A percentile compares a stretch with the other conserved stretches of the same genome.
Conservation (phyloP, 2,888 invertebrate species). For the Stictocephala bisonia region DNA sequence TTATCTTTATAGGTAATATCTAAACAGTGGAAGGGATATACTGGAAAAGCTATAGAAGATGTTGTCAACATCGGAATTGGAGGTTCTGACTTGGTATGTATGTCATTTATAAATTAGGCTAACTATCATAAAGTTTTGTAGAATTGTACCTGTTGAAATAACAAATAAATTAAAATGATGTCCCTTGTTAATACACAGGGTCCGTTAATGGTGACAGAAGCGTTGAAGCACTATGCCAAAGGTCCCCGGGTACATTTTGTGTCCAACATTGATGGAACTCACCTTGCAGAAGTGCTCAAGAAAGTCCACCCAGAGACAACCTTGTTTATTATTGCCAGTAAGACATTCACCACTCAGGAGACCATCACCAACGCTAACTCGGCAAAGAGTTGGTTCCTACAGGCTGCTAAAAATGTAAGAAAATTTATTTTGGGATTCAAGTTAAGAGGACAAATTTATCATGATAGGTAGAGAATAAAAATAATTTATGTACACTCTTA, state of each 20-base stretch:
- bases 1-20: slow-evolving; percentile 64
- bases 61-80: slow-evolving; percentile 99
- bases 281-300: slow-evolving; percentile 93
- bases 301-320: slow-evolving; percentile 92
- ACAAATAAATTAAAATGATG: no score
- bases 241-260: slow-evolving; percentile 95
- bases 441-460: no score
- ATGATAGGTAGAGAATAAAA: no score
- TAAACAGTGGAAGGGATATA: slow-evolving; percentile 77
- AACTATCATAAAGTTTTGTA: no score
- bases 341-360: slow-evolving; percentile 99
- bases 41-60: slow-evolving; percentile 95
- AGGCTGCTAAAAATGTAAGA: slow-evolving; percentile 85
- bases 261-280: slow-evolving; percentile 99
- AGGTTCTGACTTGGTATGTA: slow-evolving; percentile 88
- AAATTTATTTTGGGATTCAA: slow-evolving; percentile 37
- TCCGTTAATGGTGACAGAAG: slow-evolving; percentile 99
- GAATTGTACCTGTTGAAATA: no score
- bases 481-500: no score
- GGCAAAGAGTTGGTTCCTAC: slow-evolving; percentile 96
- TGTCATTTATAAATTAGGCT: no score
- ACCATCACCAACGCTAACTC: slow-evolving; percentile 99
- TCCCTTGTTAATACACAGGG: slow-evolving; percentile 76
- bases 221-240: slow-evolving; percentile 89
- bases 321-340: slow-evolving; percentile 98